A percentile compares a stretch with the other conserved stretches of the same genome.
phyloP scores from a whole-genome alignment of 2,888 invertebrate genomes.

The Coelinius sp. region DNA sequence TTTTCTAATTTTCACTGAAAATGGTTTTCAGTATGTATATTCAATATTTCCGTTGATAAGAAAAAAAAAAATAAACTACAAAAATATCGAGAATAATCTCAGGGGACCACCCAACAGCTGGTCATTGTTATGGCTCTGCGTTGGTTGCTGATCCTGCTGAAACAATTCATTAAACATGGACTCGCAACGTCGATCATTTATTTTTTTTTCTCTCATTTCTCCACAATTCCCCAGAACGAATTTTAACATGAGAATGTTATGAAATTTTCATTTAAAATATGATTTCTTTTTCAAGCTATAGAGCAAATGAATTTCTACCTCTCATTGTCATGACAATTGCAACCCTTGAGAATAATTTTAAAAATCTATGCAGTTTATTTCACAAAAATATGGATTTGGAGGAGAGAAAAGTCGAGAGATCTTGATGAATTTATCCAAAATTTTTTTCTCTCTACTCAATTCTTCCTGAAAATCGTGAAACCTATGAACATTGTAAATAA shows the following conservation, averaged over 20 bases:
- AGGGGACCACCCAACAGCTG: conserved; percentile 17
- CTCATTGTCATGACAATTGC: too few species aligned
- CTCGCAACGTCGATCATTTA: conserved; percentile 1
- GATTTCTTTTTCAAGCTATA: too few species aligned
- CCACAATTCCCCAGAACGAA: neutral
- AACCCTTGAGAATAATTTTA: too few species aligned
- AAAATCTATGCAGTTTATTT: too few species aligned
- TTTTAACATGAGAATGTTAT: neutral
- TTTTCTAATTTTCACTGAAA: neutral
- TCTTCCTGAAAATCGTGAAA: too few species aligned
- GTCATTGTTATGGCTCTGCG: conserved; percentile 44
- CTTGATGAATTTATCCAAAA: too few species aligned
- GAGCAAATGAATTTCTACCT: too few species aligned
- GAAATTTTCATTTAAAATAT: too few species aligned
- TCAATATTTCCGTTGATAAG: neutral
- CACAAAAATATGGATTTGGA: too few species aligned
- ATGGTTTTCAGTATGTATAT: neutral
- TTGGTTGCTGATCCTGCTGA: conserved; percentile 53
- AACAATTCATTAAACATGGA: conserved; percentile 45
- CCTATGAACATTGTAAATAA: too few species aligned
- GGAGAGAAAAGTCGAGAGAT: too few species aligned
- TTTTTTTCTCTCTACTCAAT: neutral
- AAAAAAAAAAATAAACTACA: neutral
- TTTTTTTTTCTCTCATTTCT: too few species aligned
- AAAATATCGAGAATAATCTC: conserved; percentile 9